Evolutionary conservation across 1,140 invertebrate genomes (phyloP), one percentile per base, ranked within the genome.

Genomic region (Anastrepha ludens): DNA sequence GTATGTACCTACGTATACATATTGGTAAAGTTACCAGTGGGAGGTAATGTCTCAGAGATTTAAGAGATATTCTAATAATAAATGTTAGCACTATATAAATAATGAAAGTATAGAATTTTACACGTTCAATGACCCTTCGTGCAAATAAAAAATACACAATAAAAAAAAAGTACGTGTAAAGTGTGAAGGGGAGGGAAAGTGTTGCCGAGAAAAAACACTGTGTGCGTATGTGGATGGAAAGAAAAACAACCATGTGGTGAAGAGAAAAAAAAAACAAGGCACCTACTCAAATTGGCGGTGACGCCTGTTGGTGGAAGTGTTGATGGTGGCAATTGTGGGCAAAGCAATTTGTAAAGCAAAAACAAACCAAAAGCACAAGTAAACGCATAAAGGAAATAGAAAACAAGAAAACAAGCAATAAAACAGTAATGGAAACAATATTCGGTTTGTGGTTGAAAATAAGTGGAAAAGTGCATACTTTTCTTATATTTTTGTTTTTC

Each of bases 91-190:
- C 44, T 20, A 11, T 81, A 55, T 81, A 81, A 17, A 15, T 81
- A 55, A 55, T 81, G 74, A 41, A 55, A 9, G 50, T 29, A 81
- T 81, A 55, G 17, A 81, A 81, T 81, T 55, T 9, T 20, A 81
- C 47, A 81, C 74, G 74, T 81, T 81, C 74, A 81, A 17, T 81
- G 74, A 81, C 74, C 74, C 74, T 81, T 2, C 11, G 9, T n/a
- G n/a, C 47, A 55, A 81, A 74, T 41, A 29, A 50, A 29, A 67
- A 67, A 39, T 62, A 62, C 13, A 62, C 13, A 62, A 20, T 5
- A 29, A n/a, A n/a, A n/a, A n/a, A n/a, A n/a, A n/a, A n/a, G n/a
- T n/a, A n/a, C n/a, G n/a, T n/a, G 29, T 0, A 29, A 67, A 67
- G 64, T 29, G 64, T 67, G n/a, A 9, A 13, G 60, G 60, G 60